Percentiles rank a stretch among this genome's conserved stretches.
Evolutionary conservation across 53 echinoderm and acorn worm species (phyloP).

Genomic region (Astropecten irregularis): DNA sequence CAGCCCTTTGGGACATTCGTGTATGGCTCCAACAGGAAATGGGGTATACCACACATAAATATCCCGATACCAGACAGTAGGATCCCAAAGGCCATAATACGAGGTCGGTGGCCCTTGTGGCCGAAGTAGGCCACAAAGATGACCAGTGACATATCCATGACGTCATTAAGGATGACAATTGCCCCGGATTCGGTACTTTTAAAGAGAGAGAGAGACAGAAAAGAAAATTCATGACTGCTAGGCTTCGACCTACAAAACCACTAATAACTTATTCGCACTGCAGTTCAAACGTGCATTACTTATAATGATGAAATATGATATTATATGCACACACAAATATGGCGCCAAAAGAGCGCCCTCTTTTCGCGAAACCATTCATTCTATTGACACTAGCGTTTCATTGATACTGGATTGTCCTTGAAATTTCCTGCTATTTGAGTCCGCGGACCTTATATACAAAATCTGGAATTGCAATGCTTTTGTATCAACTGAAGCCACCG

Average conservation of each 20-base stretch:
- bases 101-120: constrained; percentile 67
- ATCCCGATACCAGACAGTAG: constrained; percentile 58
- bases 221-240: too few relatives aligned
- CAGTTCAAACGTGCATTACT: neutral
- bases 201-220: neutral
- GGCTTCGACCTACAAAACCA: neutral
- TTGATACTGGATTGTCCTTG: too few relatives aligned
- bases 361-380: too few relatives aligned
- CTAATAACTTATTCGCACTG: neutral
- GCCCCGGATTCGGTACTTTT: constrained; percentile 61
- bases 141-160: constrained; percentile 52
- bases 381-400: too few relatives aligned
- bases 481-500: too few relatives aligned
- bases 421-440: too few relatives aligned
- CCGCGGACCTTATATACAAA: too few relatives aligned
- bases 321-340: neutral
- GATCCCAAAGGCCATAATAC: constrained; percentile 59
- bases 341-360: too few relatives aligned
- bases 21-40: constrained; percentile 52
- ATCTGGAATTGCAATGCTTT: too few relatives aligned
- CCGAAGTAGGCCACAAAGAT: constrained; percentile 69
- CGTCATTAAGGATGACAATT: constrained; percentile 57
- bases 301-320: too few relatives aligned
- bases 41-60: constrained; percentile 60
- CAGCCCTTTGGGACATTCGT: neutral